Evolutionary conservation across 2,113 vertebrate species (phyloP), one percentile per base, ranked within the genome.

Genomic region (Colossoma macropomum): DNA sequence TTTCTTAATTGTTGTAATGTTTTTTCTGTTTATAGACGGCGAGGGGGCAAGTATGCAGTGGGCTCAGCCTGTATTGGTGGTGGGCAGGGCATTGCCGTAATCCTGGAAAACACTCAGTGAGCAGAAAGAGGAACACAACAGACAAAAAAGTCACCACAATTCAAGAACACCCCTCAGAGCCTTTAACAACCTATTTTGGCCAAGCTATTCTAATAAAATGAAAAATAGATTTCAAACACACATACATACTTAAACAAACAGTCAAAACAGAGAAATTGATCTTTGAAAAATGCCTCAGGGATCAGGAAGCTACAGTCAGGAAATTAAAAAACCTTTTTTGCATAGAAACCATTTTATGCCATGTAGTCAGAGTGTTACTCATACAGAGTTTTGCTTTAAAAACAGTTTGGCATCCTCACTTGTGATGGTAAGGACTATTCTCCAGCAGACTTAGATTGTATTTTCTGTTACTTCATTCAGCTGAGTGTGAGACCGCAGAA

Each of bases 11-110:
- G 41, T 45, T 76, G 1, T 17, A 11, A 48, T 74, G 27, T 68
- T 52, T 50, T 86, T 77, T 54, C 77, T 75, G 79, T 13, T 19
- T 4, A 0, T 88, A 99, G 98, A 91, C 95, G 97, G 12, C 96
- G 95, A 5, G 94, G 96, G 0, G 97, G 96, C 21, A 98, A 96
- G 63, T 99, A 98, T 0, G 98, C 95, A 0, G 91, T 99, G 0
- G 98, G 98, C 1, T 99, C 98, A 0, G 97, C 98, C 45, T 99
- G 98, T 89, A 99, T 99, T 1, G 98, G 98, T 0, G 98, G 98
- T 0, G 98, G 98, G 54, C 98, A 99, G 77, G 98, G 98, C 2
- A 98, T 99, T 1, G 97, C 98, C 0, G 15, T 99, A 75, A 72
- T 99, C 88, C 87, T 99, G 6, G 94, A 99, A 92, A 97, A 93